phyloP scores from a whole-genome alignment of 2,113 vertebrate species.

The Esox niger region DNA sequence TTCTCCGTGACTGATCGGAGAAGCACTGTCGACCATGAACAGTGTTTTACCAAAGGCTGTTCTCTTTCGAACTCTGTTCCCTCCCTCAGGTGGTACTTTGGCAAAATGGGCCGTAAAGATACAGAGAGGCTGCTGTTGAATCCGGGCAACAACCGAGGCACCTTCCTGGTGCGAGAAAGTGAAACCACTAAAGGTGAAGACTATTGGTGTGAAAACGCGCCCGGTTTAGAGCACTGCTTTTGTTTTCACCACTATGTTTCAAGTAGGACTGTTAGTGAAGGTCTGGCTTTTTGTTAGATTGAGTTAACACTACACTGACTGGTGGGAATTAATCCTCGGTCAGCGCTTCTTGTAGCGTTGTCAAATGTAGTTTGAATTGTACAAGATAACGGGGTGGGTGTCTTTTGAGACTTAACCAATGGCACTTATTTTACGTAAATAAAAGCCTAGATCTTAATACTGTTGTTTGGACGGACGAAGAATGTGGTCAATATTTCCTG shows the following conservation, averaged over 20 bases:
- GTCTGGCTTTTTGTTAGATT: too few relatives aligned
- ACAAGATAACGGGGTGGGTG: neutral
- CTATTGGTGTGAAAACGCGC: neutral
- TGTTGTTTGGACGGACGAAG: slow-evolving; percentile 6
- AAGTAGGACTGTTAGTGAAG: neutral
- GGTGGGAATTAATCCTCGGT: too few relatives aligned
- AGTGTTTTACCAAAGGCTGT: too few relatives aligned
- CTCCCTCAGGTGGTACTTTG: slow-evolving; percentile 94
- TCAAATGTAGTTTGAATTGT: neutral
- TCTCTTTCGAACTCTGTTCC: neutral
- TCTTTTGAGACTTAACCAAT: neutral
- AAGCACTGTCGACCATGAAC: too few relatives aligned
- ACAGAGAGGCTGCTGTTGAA: slow-evolving; percentile 92
- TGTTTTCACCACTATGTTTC: too few relatives aligned
- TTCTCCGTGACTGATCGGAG: too few relatives aligned
- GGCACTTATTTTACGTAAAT: neutral
- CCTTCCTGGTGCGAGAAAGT: slow-evolving; percentile 94
- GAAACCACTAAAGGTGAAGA: slow-evolving; percentile 97
- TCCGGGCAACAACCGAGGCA: slow-evolving; percentile 91
- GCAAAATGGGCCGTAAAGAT: slow-evolving; percentile 98
- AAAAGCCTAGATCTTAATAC: neutral
- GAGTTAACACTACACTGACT: too few relatives aligned
- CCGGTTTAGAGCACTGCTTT: too few relatives aligned
- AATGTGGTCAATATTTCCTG: slow-evolving; percentile 3
- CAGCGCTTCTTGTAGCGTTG: too few relatives aligned